Evolutionary conservation across 2,113 vertebrate genomes (phyloP).

Genomic region (Vombatus ursinus): DNA sequence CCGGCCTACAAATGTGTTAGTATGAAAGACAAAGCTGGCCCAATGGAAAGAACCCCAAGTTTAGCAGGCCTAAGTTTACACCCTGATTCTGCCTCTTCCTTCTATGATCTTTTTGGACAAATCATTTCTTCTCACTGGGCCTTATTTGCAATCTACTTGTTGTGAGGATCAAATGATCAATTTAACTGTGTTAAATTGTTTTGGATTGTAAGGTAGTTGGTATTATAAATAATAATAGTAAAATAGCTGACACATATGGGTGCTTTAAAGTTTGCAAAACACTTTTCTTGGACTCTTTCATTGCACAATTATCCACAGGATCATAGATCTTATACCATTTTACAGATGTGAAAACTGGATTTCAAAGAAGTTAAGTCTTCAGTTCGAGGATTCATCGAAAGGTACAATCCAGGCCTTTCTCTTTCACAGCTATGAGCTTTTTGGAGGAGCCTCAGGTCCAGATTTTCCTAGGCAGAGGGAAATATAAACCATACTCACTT

Average conservation of each 20-base stretch:
- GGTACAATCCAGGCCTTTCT: not conserved
- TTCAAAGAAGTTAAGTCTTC: not conserved
- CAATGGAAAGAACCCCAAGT: not conserved
- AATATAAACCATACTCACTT: not conserved
- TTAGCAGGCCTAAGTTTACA: not conserved
- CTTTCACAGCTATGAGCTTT: not conserved
- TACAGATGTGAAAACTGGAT: not conserved
- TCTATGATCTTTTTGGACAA: not conserved
- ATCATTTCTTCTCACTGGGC: not conserved
- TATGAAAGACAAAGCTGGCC: not conserved
- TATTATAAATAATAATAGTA: not conserved
- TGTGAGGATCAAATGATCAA: not conserved
- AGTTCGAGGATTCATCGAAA: not conserved
- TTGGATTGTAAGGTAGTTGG: not conserved
- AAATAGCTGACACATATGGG: not conserved
- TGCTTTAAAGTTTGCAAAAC: not conserved
- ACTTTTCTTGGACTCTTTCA: not conserved
- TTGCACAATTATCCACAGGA: not conserved
- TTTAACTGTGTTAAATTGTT: not conserved
- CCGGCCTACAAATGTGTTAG: not conserved
- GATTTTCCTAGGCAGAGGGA: not conserved
- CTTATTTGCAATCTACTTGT: not conserved
- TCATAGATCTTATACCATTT: not conserved
- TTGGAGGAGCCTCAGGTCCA: not conserved
- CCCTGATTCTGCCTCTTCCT: not conserved